Evolutionary conservation across 2,797 vertebrate species (phyloP).

Genomic region (Notoglanidium macrostoma): DNA sequence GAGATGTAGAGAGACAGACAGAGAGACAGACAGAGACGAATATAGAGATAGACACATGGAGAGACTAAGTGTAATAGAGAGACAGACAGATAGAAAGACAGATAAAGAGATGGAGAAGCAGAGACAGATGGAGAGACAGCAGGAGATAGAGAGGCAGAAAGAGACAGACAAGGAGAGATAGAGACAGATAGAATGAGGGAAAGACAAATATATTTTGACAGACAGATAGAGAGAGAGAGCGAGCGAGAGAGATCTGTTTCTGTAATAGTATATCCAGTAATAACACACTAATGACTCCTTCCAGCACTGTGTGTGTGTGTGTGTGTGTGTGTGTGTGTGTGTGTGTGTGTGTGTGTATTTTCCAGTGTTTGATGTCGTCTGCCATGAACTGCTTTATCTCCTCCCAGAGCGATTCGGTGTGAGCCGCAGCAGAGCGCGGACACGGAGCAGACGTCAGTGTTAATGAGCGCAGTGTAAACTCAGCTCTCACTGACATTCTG

Average conservation of each 20-base stretch:
- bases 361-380: not conserved
- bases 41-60: not conserved
- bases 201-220: not conserved
- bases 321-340: not conserved
- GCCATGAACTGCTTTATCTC: not conserved
- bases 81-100: not conserved
- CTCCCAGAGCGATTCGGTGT: not conserved
- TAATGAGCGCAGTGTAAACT: not conserved
- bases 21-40: not conserved
- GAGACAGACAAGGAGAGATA: not conserved
- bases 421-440: not conserved
- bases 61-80: not conserved
- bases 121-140: not conserved
- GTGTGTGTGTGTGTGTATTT: not conserved
- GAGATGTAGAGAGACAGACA: not conserved
- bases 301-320: no score
- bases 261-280: not conserved
- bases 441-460: not conserved
- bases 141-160: not conserved
- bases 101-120: not conserved
- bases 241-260: not conserved
- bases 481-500: no score
- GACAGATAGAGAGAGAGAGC: not conserved
- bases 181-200: not conserved
- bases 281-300: not conserved